Conservation (phyloP, 1,140 invertebrate genomes). For the Babylonia areolata region DNA sequence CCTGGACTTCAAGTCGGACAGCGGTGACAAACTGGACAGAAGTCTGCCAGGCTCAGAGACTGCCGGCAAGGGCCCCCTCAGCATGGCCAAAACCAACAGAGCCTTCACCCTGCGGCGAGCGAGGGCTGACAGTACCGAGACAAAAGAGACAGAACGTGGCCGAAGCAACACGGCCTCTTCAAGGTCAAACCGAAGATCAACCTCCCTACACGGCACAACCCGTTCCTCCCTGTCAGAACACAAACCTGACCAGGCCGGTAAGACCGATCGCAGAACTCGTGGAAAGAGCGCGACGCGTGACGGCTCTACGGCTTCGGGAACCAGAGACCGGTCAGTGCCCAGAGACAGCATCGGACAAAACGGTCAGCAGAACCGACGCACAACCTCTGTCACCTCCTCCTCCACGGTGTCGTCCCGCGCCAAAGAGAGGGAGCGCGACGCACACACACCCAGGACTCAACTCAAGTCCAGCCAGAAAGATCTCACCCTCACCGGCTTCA, state of each 20-base stretch:
- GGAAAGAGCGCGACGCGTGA: constrained; percentile 57
- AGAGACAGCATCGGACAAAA: background rate
- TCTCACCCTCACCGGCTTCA: constrained; percentile 58
- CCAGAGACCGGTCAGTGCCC: constrained; percentile 1
- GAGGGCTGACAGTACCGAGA: constrained; percentile 63
- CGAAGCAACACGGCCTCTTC: constrained; percentile 42
- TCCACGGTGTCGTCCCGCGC: background rate
- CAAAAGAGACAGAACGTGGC: constrained; percentile 50
- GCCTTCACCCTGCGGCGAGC: constrained; percentile 77
- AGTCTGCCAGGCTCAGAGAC: constrained; percentile 63
- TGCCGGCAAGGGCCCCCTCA: constrained; percentile 65
- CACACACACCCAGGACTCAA: background rate
- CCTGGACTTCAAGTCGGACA: constrained; percentile 29
- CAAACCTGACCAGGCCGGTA: constrained; percentile 58
- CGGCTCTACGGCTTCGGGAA: background rate
- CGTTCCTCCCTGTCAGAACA: constrained; percentile 23
- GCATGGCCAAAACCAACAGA: constrained; percentile 74
- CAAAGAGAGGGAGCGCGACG: background rate
- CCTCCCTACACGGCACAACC: constrained; percentile 43
- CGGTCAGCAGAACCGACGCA: background rate
- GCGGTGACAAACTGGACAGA: constrained; percentile 46
- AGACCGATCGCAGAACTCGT: constrained; percentile 62
- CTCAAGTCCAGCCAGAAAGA: background rate
- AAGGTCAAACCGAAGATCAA: constrained; percentile 34
- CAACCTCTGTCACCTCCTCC: background rate